Conservation (phyloP, 2,113 vertebrate genomes). For the Microtus montanus region DNA sequence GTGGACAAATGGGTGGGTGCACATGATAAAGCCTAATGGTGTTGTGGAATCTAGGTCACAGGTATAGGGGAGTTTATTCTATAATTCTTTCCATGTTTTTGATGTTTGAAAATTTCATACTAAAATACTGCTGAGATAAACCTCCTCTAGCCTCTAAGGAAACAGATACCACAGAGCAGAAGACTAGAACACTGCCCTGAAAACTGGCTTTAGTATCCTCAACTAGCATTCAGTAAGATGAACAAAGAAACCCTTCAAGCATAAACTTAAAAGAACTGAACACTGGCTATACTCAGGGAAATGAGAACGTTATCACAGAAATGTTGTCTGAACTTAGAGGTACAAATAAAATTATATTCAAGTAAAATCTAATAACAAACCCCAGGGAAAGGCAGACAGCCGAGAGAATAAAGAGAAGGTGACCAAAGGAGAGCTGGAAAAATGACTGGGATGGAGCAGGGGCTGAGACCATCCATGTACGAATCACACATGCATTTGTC, state of each 20-base stretch:
- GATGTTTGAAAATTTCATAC: background rate
- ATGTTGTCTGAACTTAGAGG: background rate
- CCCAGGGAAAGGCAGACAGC: background rate
- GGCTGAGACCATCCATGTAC: background rate
- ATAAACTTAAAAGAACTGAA: background rate
- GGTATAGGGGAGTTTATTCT: background rate
- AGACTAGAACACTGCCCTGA: too few species aligned
- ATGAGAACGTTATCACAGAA: background rate
- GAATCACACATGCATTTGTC: accelerated
- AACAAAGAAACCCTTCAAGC: background rate
- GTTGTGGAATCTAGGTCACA: background rate
- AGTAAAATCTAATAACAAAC: background rate
- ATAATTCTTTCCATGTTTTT: background rate
- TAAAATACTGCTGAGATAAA: background rate
- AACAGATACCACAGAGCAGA: background rate
- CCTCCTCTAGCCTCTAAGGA: background rate
- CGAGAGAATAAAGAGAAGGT: background rate
- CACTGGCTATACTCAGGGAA: background rate
- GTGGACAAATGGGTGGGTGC: background rate
- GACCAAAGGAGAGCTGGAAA: background rate
- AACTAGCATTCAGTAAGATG: background rate
- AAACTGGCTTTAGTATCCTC: background rate
- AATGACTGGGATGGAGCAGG: background rate
- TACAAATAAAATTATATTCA: background rate
- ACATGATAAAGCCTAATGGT: background rate